Conservation (phyloP, 2,113 vertebrate species). For the Heterocephalus glaber region DNA sequence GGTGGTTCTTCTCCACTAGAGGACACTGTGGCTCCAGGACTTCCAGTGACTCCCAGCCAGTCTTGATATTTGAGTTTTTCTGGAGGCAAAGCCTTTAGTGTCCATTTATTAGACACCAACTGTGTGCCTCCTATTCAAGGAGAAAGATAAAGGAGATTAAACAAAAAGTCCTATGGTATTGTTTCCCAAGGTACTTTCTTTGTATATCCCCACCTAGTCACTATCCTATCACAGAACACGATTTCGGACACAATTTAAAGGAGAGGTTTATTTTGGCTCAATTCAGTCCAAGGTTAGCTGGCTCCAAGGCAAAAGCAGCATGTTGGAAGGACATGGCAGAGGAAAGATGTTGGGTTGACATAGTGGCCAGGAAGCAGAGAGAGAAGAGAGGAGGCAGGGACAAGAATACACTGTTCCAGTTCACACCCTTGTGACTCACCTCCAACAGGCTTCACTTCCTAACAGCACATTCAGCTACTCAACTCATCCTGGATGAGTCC, state of each 20-base stretch:
- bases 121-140: conserved; percentile 12
- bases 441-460: too few relatives aligned
- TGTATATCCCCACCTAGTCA: conserved; percentile 14
- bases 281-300: not conserved
- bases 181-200: not conserved
- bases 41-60: not conserved
- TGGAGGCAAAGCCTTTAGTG: not conserved
- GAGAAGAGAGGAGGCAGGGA: not conserved
- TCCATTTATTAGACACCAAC: conserved; percentile 17
- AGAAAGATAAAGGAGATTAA: not conserved
- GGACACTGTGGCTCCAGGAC: conserved; percentile 74
- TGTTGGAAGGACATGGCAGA: not conserved
- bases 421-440: not conserved
- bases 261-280: not conserved
- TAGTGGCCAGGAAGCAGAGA: not conserved
- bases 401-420: not conserved
- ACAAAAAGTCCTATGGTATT: not conserved
- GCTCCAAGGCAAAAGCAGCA: not conserved
- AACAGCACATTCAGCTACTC: not conserved
- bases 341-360: not conserved
- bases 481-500: not conserved
- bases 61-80: not conserved
- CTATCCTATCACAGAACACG: not conserved
- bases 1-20: conserved; percentile 59
- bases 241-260: not conserved